These are phyloP conservation scores for Octomys mimax DNA, from an alignment of 2,797 vertebrate species.

Conservation along the genomic window DNA sequence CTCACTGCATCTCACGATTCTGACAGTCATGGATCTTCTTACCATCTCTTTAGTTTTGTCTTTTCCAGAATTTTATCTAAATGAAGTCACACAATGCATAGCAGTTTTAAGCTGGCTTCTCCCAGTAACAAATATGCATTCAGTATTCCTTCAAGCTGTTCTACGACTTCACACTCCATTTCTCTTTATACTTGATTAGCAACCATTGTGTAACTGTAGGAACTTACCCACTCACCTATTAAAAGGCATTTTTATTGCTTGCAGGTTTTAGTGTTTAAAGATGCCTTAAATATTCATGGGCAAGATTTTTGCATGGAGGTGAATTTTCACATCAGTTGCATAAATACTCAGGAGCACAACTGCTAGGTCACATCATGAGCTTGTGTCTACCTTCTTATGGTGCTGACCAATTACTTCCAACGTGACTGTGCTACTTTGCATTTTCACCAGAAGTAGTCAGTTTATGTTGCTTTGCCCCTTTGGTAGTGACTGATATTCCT, in stretches of 20 bases:
- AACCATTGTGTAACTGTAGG: not conserved
- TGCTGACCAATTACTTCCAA: not conserved
- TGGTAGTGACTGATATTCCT: not conserved
- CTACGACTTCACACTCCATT: not conserved
- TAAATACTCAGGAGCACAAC: not conserved
- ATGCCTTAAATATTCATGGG: not conserved
- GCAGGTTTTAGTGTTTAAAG: not conserved
- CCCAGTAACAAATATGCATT: not conserved
- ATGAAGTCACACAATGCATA: not conserved
- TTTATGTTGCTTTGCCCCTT: not conserved
- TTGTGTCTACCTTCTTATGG: not conserved
- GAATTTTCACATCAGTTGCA: not conserved
- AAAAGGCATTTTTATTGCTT: not conserved
- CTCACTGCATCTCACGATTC: not conserved
- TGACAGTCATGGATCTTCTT: not conserved
- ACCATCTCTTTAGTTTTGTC: no score
- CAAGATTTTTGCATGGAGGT: not conserved
- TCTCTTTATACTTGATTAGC: not conserved
- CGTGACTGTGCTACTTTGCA: not conserved
- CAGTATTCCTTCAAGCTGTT: not conserved
- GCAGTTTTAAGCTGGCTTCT: not conserved
- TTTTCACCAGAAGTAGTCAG: not conserved
- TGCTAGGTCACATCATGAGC: constrained; percentile 1
- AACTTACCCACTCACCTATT: not conserved
- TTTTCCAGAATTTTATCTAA: not conserved